Conservation (phyloP, 2,888 invertebrate species). For the Ophion slaviceki region DNA sequence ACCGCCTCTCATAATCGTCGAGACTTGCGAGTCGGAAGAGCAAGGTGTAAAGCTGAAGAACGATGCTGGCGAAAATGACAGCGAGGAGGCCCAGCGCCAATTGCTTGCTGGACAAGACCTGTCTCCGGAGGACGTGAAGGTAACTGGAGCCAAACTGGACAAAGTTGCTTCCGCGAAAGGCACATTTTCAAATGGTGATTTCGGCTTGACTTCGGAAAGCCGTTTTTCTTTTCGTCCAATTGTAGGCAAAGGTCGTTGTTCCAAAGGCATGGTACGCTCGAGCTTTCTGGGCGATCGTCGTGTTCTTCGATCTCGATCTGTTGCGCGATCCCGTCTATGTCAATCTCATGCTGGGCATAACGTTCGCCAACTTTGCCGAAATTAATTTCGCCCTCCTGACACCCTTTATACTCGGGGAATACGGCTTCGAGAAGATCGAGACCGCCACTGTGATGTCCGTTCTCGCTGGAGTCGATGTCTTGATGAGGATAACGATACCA, state of each 20-base stretch:
- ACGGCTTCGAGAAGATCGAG: slow-evolving; percentile 86
- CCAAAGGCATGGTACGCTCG: slow-evolving; percentile 63
- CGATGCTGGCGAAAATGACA: slow-evolving; percentile 15
- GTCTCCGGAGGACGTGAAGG: slow-evolving; percentile 54
- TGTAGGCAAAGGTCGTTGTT: slow-evolving; percentile 29
- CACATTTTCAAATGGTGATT: slow-evolving; percentile 29
- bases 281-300: slow-evolving; percentile 85
- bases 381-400: slow-evolving; percentile 90
- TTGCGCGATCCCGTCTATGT: slow-evolving; percentile 89
- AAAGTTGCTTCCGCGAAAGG: slow-evolving; percentile 31
- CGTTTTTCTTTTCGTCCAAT: slow-evolving; percentile 33
- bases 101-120: slow-evolving; percentile 22
- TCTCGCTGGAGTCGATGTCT: slow-evolving; percentile 88
- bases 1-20: slow-evolving; percentile 68
- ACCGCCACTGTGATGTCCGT: slow-evolving; percentile 89
- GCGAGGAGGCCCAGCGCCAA: slow-evolving; percentile 35
- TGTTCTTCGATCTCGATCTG: slow-evolving; percentile 89
- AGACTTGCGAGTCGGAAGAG: slow-evolving; percentile 68
- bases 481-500: slow-evolving; percentile 88
- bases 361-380: slow-evolving; percentile 89
- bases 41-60: slow-evolving; percentile 18
- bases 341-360: slow-evolving; percentile 89
- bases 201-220: slow-evolving; percentile 49
- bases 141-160: slow-evolving; percentile 62
- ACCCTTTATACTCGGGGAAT: slow-evolving; percentile 89